These are phyloP conservation scores for Acromyrmex echinatior DNA, from an alignment of 1,140 invertebrate species.

Conservation along the genomic window DNA sequence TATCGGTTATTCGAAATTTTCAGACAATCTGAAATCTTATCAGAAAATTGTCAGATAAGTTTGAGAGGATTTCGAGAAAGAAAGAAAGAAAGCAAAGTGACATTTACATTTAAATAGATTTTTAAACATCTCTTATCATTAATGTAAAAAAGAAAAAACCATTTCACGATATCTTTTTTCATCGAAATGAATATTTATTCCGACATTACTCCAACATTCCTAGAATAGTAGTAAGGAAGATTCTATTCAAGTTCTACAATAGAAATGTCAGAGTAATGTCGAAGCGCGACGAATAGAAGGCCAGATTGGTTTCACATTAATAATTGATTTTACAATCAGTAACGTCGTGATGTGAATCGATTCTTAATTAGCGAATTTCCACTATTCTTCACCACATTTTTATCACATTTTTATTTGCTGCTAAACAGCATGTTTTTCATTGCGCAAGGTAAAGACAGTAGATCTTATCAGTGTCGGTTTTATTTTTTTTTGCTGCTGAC, in stretches of 20 bases:
- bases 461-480: conserved; percentile 6
- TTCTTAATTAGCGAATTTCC: not conserved
- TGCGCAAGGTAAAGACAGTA: not conserved
- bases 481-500: conserved; percentile 13
- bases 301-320: not conserved
- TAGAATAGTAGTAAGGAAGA: too few species aligned
- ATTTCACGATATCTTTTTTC: not conserved
- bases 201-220: not conserved
- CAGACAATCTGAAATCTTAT: not conserved
- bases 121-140: not conserved
- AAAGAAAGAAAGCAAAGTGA: not conserved
- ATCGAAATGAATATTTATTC: not conserved
- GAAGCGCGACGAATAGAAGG: not conserved
- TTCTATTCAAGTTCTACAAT: too few species aligned
- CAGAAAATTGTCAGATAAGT: conserved; percentile 1
- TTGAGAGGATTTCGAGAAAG: not conserved
- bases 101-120: not conserved
- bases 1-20: not conserved
- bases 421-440: not conserved
- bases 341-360: not conserved
- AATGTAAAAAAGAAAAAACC: not conserved
- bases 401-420: not conserved
- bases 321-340: not conserved
- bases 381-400: not conserved
- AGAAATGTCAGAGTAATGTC: too few species aligned